A percentile compares a stretch with the other conserved stretches of the same genome.
Evolutionary conservation across 2,888 invertebrate genomes (phyloP).

Genomic region (Dysmachus trigonus): DNA sequence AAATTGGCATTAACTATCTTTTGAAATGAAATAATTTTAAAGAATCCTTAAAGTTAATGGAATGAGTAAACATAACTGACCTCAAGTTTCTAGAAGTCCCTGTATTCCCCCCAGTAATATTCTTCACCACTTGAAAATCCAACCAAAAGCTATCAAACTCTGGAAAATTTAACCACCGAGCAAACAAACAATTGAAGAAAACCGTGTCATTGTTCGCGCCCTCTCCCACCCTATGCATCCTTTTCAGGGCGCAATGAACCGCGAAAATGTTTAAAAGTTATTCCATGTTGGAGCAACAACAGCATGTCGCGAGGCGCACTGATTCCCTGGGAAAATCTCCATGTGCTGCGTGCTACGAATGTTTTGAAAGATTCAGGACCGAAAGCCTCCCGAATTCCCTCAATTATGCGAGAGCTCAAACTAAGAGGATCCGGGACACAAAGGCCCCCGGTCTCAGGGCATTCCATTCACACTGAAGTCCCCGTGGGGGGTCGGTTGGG

Average conservation of each 20-base stretch:
- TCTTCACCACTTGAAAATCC: background rate
- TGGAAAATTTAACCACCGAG: background rate
- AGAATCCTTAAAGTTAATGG: no score
- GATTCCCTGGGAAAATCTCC: constrained; percentile 12
- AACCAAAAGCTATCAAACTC: background rate
- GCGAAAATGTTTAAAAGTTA: constrained; percentile 22
- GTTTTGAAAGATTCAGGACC: background rate
- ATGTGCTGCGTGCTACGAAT: background rate
- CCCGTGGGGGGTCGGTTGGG: background rate
- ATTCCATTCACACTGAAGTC: background rate
- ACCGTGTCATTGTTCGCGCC: background rate
- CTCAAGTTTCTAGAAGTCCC: background rate
- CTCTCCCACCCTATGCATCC: background rate
- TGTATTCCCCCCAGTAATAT: background rate
- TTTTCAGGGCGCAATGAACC: background rate
- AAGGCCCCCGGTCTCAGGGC: background rate
- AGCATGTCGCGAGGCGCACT: background rate
- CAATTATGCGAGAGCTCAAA: constrained; percentile 4
- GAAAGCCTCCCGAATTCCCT: constrained; percentile 8
- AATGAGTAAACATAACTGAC: no score
- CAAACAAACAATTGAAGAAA: background rate
- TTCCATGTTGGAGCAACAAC: constrained; percentile 3
- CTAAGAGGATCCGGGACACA: background rate
- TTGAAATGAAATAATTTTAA: no score
- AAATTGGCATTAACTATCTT: no score